phyloP scores from a whole-genome alignment of 2,113 vertebrate species.

The Rutilus rutilus region DNA sequence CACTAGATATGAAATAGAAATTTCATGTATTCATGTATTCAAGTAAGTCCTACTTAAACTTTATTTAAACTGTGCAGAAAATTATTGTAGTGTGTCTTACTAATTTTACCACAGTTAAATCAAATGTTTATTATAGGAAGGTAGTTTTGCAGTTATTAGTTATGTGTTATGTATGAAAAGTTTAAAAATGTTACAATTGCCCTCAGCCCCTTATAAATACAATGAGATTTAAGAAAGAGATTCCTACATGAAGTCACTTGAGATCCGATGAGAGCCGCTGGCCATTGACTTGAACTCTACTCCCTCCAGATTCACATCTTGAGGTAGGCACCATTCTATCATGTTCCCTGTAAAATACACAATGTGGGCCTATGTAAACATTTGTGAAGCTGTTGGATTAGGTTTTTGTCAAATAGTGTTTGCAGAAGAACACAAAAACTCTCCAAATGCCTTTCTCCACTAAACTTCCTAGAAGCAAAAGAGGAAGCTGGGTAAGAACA shows the following conservation, averaged over 20 bases:
- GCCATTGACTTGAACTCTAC: slow-evolving; percentile 99
- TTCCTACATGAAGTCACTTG: slow-evolving; percentile 95
- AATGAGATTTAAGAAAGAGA: neutral
- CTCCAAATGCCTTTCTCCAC: neutral
- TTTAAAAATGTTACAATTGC: neutral
- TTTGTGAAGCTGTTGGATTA: neutral
- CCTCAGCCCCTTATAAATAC: neutral
- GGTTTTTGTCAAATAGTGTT: neutral
- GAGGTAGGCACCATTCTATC: slow-evolving; percentile 96
- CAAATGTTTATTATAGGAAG: no score
- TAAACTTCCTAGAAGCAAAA: slow-evolving; percentile 6
- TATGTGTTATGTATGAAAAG: no score
- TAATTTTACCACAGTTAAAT: no score
- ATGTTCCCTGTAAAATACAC: slow-evolving; percentile 86
- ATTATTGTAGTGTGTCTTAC: no score
- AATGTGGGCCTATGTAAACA: neutral
- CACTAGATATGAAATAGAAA: no score
- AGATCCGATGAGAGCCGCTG: slow-evolving; percentile 94
- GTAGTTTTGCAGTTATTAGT: no score
- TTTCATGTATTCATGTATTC: no score
- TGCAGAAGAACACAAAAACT: neutral
- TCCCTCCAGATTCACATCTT: slow-evolving; percentile 93
- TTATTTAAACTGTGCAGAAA: no score
- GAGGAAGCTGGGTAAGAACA: slow-evolving; percentile 40
- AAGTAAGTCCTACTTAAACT: no score